A percentile compares a stretch with the other conserved stretches of the same genome.
phyloP scores from a whole-genome alignment of 1,140 invertebrate species.

The Neuroterus valhalla region DNA sequence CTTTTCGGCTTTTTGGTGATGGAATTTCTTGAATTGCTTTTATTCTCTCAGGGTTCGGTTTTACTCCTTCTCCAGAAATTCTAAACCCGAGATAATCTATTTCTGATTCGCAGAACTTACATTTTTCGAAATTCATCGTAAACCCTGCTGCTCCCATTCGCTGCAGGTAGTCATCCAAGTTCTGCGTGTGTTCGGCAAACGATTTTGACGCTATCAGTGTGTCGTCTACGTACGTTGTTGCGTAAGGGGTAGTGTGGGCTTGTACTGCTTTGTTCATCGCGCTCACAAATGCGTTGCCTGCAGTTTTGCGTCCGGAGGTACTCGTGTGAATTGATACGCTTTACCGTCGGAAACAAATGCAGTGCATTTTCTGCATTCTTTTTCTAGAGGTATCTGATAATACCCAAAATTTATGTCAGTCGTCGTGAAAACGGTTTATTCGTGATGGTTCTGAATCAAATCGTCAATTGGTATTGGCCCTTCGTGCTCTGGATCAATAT shows the following conservation, averaged over 20 bases:
- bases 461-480: background rate
- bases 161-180: background rate
- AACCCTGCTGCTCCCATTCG: too few species aligned
- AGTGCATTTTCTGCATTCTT: constrained; percentile 54
- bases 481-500: constrained; percentile 11
- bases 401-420: constrained; percentile 46
- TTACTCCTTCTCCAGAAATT: too few species aligned
- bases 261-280: background rate
- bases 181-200: background rate
- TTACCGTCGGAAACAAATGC: constrained; percentile 52
- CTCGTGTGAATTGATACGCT: constrained; percentile 41
- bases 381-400: constrained; percentile 57
- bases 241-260: constrained; percentile 10
- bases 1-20: too few species aligned
- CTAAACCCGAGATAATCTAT: too few species aligned
- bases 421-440: background rate
- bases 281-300: constrained; percentile 56
- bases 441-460: constrained; percentile 7
- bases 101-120: too few species aligned
- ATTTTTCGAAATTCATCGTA: too few species aligned
- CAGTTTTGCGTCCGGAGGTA: constrained; percentile 62
- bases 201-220: constrained; percentile 3
- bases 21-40: too few species aligned
- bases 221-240: constrained; percentile 43
- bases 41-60: too few species aligned